phyloP scores from a whole-genome alignment of 2,888 invertebrate species.

The Cabera pusaria region DNA sequence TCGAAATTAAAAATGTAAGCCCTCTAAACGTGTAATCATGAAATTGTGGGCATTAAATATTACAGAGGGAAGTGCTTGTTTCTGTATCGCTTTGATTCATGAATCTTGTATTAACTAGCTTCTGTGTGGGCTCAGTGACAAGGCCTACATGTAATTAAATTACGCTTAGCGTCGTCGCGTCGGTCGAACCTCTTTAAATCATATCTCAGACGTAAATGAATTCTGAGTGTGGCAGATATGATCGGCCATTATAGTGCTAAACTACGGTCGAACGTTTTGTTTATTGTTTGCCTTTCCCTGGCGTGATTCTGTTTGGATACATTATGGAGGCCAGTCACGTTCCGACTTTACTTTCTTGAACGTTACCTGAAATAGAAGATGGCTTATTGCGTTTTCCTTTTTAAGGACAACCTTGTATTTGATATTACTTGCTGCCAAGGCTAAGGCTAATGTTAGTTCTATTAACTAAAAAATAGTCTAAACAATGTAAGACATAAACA shows the following conservation, averaged over 20 bases:
- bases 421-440: conserved; percentile 7
- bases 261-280: conserved; percentile 25
- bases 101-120: conserved; percentile 72
- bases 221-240: conserved; percentile 39
- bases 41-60: conserved; percentile 40
- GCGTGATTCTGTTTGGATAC: conserved; percentile 22
- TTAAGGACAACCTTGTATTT: conserved; percentile 10
- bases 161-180: conserved; percentile 60
- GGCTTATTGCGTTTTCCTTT: conserved; percentile 17
- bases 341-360: conserved; percentile 20
- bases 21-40: conserved; percentile 31
- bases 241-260: conserved; percentile 35
- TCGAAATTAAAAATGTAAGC: conserved; percentile 7
- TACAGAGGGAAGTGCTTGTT: conserved; percentile 42
- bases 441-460: not conserved
- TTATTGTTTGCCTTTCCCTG: conserved; percentile 27
- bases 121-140: conserved; percentile 74
- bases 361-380: conserved; percentile 23
- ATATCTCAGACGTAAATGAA: conserved; percentile 57
- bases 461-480: too few relatives aligned
- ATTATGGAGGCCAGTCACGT: conserved; percentile 21
- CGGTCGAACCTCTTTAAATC: conserved; percentile 66
- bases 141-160: conserved; percentile 73
- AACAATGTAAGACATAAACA: too few relatives aligned
- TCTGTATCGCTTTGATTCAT: conserved; percentile 59